Evolutionary conservation across 2,888 invertebrate genomes (phyloP), one percentile per base, ranked within the genome.

Genomic region (Temnothorax rugatulus): DNA sequence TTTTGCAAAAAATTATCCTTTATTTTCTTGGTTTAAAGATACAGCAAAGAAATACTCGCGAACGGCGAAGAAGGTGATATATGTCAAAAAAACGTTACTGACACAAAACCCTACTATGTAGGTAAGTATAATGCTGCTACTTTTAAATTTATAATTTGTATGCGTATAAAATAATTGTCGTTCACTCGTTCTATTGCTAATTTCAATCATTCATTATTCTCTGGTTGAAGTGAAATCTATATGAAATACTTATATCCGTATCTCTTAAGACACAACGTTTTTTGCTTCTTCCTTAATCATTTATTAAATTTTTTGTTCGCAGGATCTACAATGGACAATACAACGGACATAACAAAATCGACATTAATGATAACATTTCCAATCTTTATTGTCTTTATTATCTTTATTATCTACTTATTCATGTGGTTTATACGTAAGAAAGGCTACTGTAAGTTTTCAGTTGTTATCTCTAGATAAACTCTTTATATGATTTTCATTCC

Each of bases 291-390:
- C 47, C 15, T 47, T 5, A 57, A 38, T 57, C 3, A 44, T 59
- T 59, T 0, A 54, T 41, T 73, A 38, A 29, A 15, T 71, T 71
- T 71, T 18, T 71, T 9, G 18, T 73, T 73, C 7, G 54, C 73
- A 73, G 29, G 4, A 29, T 29, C 29, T 29, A 29, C 29, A 29
- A 29, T 29, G 29, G 29, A 29, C 29, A 29, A 29, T 29, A 29
- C 29, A 29, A 29, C 29, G 4, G 4, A 29, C 4, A 29, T 29
- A 29, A 29, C 29, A 29, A 29, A 29, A 29, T 29, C 4, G 29
- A 29, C 4, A 29, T 29, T 29, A 29, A 29, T 29, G 4, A 29
- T 29, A 29, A 29, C 4, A 29, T 29, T 29, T 29, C 29, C 29
- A 29, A 29, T 29, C 29, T 3, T 29, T 29, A 4, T 29, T 29